Evolutionary conservation across 2,888 invertebrate genomes (phyloP).

Genomic region (Priocnemis perturbator): DNA sequence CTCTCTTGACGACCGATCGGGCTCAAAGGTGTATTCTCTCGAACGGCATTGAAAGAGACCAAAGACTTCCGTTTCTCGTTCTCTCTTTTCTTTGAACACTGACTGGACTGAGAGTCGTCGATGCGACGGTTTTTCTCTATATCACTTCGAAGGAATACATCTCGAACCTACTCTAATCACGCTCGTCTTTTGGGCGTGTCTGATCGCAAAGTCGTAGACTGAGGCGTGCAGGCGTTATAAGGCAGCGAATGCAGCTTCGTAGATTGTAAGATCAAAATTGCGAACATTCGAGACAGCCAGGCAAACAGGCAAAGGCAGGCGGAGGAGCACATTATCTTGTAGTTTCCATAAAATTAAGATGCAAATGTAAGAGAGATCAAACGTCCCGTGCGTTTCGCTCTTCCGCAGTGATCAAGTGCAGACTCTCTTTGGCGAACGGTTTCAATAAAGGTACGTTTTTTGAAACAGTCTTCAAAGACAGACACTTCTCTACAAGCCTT

Average conservation of each 20-base stretch:
- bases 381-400: too few relatives aligned
- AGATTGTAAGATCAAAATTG: constrained; percentile 24
- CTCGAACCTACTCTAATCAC: constrained; percentile 9
- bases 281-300: constrained; percentile 30
- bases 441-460: too few relatives aligned
- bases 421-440: too few relatives aligned
- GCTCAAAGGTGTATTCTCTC: constrained; percentile 4
- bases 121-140: neutral
- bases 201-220: constrained; percentile 49
- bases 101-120: constrained; percentile 5
- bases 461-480: too few relatives aligned
- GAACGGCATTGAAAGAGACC: neutral
- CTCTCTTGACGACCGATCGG: neutral
- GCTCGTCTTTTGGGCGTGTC: constrained; percentile 39
- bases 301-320: constrained; percentile 42
- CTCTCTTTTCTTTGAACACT: neutral
- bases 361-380: neutral
- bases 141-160: constrained; percentile 16
- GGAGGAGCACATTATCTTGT: constrained; percentile 18
- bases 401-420: too few relatives aligned
- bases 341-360: constrained; percentile 13
- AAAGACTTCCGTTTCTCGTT: neutral
- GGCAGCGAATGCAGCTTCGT: constrained; percentile 17
- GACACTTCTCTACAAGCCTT: too few relatives aligned
- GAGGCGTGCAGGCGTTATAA: constrained; percentile 32